Base-by-base conservation (phyloP, 30 jellyfish, hydroid and myxozoan species). In the Aurelia sp. region DNA sequence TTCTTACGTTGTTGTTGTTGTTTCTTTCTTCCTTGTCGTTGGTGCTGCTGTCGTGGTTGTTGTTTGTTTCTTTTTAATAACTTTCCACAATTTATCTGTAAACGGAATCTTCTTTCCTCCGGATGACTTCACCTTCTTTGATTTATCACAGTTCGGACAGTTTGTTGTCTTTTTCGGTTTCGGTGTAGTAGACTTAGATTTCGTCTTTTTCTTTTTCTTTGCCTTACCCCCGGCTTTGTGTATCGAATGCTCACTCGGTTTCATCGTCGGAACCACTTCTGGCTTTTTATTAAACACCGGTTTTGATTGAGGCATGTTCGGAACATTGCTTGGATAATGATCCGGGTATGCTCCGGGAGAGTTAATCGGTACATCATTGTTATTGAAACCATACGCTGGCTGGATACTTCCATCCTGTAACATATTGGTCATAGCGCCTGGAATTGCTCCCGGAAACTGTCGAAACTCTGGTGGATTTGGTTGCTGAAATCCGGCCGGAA, bases 61-160 rank as follows among this genome's bases (percentile, higher is more conserved):
- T 30, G 91, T 81, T 23, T 30, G 40, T 50, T 62, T 82, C 64
- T 70, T 82, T 47, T 76, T 76, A 15, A 59, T 21, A 21, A 76
- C 37, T 37, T 76, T 76, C 87, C 78, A 41, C 40, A 71, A 12
- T 57, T 70, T 70, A 19, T 61, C 79, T 18, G 79, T 53, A 12
- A 79, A 40, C 41, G 92, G 92, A 62, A 69, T 71, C 51, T 68
- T 81, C 73, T 82, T 82, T 18, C 86, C 92, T n/a, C 92, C 92
- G 33, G 62, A 50, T 11, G 86, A 73, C 62, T 71, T 81, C 5
- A 41, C 67, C 19, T 79, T 68, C 76, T 81, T 81, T 31, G 91
- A n/a, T 21, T 66, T 81, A 9, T 17, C 74, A 50, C 92, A 82
- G 59, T 74, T 62, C 50, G 92, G 92, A 71, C 92, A 82, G 30